Base-by-base conservation (phyloP, 2,113 vertebrate species). In the Plestiodon gilberti region DNA sequence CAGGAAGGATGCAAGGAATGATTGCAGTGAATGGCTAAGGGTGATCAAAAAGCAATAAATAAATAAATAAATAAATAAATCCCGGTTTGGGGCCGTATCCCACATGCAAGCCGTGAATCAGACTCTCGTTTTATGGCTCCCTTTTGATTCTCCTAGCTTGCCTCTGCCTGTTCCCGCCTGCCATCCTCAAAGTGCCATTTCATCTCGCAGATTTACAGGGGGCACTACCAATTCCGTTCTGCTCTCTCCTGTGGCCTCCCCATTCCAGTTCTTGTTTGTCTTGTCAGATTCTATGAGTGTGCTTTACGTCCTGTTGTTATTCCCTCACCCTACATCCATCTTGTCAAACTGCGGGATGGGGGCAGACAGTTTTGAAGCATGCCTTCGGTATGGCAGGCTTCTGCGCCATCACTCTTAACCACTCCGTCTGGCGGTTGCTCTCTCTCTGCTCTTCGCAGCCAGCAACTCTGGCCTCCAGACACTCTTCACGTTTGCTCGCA, bases 401-500 rank as follows among this genome's bases (percentile, higher is more conserved):
- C 23, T 75, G 62, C 35, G 77, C 69, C 78, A 84, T 69, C 82
- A 76, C 71, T 88, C 62, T 83, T 85, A 81, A 89, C 81, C 84
- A 77, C 78, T 0, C 0, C 61, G 17, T 52, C 33, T 35, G 20
- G 17, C 40, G 13, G 40, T 52, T 6, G 40, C 71, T 91, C 90
- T 92, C 90, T 92, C 69, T 73, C 83, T 85, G 83, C 83, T 92
- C 83, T 92, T 89, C 87, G 84, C 91, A 88, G 86, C 85, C 84
- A 91, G 67, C 88, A 86, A 25, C 91, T 87, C 89, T 93, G 93
- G 85, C 89, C 94, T 92, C 80, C 83, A 92, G 91, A 93, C 92
- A 87, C 92, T 84, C 1, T 43, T 76, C 30, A 6, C 79, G 76
- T 83, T 79, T 92, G 93, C 91, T 90, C 87, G 91, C 91, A 90